Evolutionary conservation across 2,113 vertebrate genomes (phyloP).

Genomic region (Toxotes chatareus): DNA sequence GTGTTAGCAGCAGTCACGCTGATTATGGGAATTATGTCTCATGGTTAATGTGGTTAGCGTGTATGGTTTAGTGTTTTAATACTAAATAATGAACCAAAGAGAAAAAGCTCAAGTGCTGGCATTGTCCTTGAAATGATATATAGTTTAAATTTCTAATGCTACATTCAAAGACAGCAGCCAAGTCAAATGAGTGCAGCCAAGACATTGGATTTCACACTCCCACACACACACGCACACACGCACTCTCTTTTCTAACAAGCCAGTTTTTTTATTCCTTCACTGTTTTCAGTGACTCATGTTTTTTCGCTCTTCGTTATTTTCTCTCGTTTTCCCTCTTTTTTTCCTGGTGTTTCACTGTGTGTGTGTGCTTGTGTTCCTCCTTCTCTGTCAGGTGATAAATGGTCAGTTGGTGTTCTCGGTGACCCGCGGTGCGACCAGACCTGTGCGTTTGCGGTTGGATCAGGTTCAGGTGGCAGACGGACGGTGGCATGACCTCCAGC

Average conservation of each 20-base stretch:
- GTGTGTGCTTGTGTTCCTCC: background rate
- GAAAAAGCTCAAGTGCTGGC: background rate
- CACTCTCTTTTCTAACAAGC: background rate
- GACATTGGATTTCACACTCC: conserved; percentile 22
- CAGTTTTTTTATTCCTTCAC: background rate
- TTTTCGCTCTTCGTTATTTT: background rate
- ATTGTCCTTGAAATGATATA: background rate
- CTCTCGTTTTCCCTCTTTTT: background rate
- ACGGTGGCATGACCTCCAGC: conserved; percentile 94
- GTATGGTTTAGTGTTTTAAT: background rate
- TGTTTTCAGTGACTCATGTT: background rate
- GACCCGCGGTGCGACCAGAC: conserved; percentile 85
- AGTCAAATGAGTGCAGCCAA: background rate
- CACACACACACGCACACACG: background rate
- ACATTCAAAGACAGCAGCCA: conserved; percentile 4
- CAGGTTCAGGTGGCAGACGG: conserved; percentile 93
- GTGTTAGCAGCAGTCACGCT: background rate
- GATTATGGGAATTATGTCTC: background rate
- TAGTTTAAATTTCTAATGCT: conserved; percentile 1
- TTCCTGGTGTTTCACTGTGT: background rate
- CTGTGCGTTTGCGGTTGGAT: conserved; percentile 90
- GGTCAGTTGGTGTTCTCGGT: conserved; percentile 93
- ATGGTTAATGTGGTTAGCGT: background rate
- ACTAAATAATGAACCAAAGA: background rate
- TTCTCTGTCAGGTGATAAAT: conserved; percentile 85